A percentile compares a stretch with the other conserved stretches of the same genome.
Evolutionary conservation across 1,140 invertebrate genomes (phyloP).

Genomic region (Lucilia cuprina): DNA sequence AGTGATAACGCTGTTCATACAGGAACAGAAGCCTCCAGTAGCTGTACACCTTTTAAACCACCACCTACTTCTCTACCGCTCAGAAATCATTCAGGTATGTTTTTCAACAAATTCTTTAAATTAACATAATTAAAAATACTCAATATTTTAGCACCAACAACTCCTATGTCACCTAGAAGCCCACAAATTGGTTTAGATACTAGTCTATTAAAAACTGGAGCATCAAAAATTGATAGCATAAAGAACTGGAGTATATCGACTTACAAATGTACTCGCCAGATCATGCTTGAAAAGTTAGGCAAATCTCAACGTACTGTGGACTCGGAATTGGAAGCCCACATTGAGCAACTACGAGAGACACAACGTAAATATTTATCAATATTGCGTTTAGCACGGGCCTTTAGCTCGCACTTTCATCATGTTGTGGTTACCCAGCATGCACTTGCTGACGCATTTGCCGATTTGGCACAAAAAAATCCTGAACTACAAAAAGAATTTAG

Average conservation of each 20-base stretch:
- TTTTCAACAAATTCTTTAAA: conserved; percentile 43
- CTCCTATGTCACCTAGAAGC: conserved; percentile 63
- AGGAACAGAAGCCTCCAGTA: conserved; percentile 67
- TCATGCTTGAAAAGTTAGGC: conserved; percentile 93
- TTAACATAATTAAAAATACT: conserved; percentile 8
- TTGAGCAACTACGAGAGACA: conserved; percentile 90
- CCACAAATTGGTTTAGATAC: conserved; percentile 66
- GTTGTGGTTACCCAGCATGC: conserved; percentile 81
- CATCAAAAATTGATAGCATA: conserved; percentile 85
- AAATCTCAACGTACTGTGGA: conserved; percentile 85
- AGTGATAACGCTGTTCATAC: conserved; percentile 78
- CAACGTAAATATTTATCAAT: conserved; percentile 92
- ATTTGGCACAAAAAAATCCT: conserved; percentile 91
- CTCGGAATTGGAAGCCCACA: conserved; percentile 89
- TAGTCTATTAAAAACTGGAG: conserved; percentile 69
- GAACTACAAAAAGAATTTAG: conserved; percentile 94
- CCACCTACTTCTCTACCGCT: conserved; percentile 60
- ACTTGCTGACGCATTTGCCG: conserved; percentile 78
- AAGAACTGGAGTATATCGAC: conserved; percentile 97
- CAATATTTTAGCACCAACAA: conserved; percentile 48
- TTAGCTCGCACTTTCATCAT: conserved; percentile 88
- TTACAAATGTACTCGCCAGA: conserved; percentile 95
- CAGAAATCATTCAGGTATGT: conserved; percentile 64
- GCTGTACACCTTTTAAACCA: conserved; percentile 41
- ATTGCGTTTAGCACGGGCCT: conserved; percentile 80